A percentile compares a stretch with the other conserved stretches of the same genome.
phyloP scores from a whole-genome alignment of 2,888 invertebrate species.

The Leucophora obtusa region DNA sequence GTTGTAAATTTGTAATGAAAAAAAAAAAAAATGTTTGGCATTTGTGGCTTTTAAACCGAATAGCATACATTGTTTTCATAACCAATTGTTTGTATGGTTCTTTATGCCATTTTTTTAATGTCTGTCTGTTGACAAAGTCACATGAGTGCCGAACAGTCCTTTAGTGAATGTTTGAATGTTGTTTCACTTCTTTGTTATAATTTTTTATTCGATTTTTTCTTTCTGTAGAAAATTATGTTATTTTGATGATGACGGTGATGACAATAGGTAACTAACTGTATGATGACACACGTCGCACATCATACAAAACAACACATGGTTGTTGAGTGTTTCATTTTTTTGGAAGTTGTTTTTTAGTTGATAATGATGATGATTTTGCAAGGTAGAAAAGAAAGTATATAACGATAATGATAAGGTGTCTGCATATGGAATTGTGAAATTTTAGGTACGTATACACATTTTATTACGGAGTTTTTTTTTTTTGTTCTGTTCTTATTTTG shows the following conservation, averaged over 20 bases:
- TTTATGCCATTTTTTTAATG: neutral
- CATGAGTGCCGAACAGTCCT: neutral
- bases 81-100: neutral
- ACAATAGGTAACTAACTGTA: conserved; percentile 60
- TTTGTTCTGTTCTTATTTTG: conserved; percentile 6
- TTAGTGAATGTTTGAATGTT: neutral
- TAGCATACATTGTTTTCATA: neutral
- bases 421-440: conserved; percentile 53
- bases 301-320: conserved; percentile 56
- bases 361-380: conserved; percentile 57
- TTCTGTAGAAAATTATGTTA: conserved; percentile 54
- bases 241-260: conserved; percentile 66
- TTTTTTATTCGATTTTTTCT: conserved; percentile 21
- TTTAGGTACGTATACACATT: neutral
- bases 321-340: conserved; percentile 40
- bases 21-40: too few species aligned
- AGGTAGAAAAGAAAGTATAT: conserved; percentile 40
- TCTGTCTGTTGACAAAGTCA: neutral
- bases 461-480: neutral
- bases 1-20: too few species aligned
- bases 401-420: conserved; percentile 47
- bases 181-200: neutral
- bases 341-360: conserved; percentile 1
- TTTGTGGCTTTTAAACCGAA: too few species aligned
- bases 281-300: conserved; percentile 56